Evolutionary conservation across 2,888 invertebrate species (phyloP).

Genomic region (Altica lythri): DNA sequence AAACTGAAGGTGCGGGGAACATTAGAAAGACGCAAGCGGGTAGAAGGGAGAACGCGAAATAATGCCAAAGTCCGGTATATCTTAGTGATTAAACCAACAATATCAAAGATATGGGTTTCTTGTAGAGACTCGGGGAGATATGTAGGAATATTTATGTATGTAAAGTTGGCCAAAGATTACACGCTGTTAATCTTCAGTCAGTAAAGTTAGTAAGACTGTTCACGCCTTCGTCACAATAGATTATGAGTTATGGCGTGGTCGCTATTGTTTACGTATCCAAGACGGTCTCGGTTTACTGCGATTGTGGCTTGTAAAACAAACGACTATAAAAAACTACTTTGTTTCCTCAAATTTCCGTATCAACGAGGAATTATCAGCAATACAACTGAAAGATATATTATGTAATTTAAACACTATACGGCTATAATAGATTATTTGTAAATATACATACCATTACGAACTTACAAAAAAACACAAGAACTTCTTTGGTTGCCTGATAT

Average conservation of each 20-base stretch:
- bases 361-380: constrained; percentile 21
- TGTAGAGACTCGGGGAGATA: constrained; percentile 47
- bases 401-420: not conserved
- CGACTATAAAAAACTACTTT: constrained; percentile 35
- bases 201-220: constrained; percentile 54
- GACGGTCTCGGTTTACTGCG: constrained; percentile 37
- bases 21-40: constrained; percentile 15
- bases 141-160: constrained; percentile 55
- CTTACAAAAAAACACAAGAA: too few relatives aligned
- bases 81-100: constrained; percentile 52
- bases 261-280: constrained; percentile 44
- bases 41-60: constrained; percentile 35
- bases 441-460: too few relatives aligned
- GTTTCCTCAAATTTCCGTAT: constrained; percentile 30
- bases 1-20: constrained; percentile 19
- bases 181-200: constrained; percentile 54
- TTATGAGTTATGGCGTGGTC: constrained; percentile 51
- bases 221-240: constrained; percentile 53
- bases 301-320: constrained; percentile 34
- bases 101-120: constrained; percentile 55
- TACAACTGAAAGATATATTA: constrained; percentile 13
- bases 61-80: constrained; percentile 48
- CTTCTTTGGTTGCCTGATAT: too few relatives aligned
- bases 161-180: constrained; percentile 56
- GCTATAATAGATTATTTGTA: too few relatives aligned